Evolutionary conservation across 2,888 invertebrate genomes (phyloP).

Genomic region (Dinocampus coccinellae): DNA sequence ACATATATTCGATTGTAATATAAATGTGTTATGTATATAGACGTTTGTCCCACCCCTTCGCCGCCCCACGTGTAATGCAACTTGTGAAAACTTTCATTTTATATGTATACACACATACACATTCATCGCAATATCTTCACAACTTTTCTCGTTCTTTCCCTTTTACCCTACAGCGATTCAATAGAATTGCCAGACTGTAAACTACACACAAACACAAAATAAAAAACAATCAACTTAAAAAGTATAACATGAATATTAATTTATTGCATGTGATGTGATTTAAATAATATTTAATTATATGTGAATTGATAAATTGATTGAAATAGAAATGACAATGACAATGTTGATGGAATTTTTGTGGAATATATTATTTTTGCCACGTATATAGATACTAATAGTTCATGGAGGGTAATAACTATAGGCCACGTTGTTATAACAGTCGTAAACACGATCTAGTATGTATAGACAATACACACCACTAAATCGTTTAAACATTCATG

Average conservation of each 20-base stretch:
- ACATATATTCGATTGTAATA: constrained; percentile 11
- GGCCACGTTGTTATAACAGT: constrained; percentile 59
- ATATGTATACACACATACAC: background rate
- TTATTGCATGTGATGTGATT: too few relatives aligned
- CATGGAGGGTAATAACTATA: constrained; percentile 41
- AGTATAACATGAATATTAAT: background rate
- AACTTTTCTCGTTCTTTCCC: background rate
- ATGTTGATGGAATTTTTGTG: constrained; percentile 19
- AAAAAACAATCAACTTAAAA: background rate
- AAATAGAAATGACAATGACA: background rate
- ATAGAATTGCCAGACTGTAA: background rate
- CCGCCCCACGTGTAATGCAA: background rate
- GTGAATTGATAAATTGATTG: background rate
- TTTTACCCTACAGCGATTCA: background rate
- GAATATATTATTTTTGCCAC: constrained; percentile 49
- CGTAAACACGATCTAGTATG: constrained; percentile 52
- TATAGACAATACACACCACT: constrained; percentile 18
- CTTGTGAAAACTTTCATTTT: constrained; percentile 18
- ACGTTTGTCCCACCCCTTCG: background rate
- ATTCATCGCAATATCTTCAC: background rate
- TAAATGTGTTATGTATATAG: background rate
- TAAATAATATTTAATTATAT: too few relatives aligned
- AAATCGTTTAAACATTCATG: constrained; percentile 55
- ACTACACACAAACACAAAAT: background rate
- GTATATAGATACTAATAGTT: constrained; percentile 49